These are phyloP conservation scores for Ganaspis sp. DNA, from an alignment of 1,140 invertebrate genomes.

Conservation along the genomic window DNA sequence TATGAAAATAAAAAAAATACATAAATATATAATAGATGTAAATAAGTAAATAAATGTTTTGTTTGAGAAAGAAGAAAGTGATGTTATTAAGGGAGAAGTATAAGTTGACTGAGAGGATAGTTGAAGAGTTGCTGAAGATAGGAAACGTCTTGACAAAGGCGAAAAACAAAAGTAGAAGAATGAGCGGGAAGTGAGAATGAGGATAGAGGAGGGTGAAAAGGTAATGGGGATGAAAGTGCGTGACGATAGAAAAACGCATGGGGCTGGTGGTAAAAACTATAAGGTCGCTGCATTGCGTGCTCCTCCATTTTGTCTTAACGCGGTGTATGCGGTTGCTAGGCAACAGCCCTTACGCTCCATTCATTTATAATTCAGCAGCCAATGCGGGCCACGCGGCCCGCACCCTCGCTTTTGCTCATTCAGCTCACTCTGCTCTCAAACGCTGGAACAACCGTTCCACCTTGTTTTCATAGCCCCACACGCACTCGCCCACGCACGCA, in stretches of 20 bases:
- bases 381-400: slow-evolving; percentile 74
- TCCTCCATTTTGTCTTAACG: slow-evolving; percentile 77
- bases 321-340: slow-evolving; percentile 75
- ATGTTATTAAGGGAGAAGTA: too few species aligned
- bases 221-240: slow-evolving; percentile 8
- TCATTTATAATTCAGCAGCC: slow-evolving; percentile 76
- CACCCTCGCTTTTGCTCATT: slow-evolving; percentile 71
- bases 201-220: slow-evolving; percentile 40
- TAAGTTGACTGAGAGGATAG: neutral
- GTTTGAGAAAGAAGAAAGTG: neutral
- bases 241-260: slow-evolving; percentile 18
- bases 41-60: too few species aligned
- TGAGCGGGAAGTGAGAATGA: slow-evolving; percentile 35
- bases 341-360: slow-evolving; percentile 77
- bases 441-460: slow-evolving; percentile 64
- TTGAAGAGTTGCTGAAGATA: neutral
- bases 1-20: too few species aligned
- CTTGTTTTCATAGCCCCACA: slow-evolving; percentile 53
- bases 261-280: slow-evolving; percentile 17
- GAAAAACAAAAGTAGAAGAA: slow-evolving; percentile 29
- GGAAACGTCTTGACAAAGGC: slow-evolving; percentile 10
- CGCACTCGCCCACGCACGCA: neutral
- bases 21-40: too few species aligned
- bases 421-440: slow-evolving; percentile 65
- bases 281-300: slow-evolving; percentile 57